phyloP scores from a whole-genome alignment of 2,113 vertebrate genomes.

The Setophaga kirtlandii region DNA sequence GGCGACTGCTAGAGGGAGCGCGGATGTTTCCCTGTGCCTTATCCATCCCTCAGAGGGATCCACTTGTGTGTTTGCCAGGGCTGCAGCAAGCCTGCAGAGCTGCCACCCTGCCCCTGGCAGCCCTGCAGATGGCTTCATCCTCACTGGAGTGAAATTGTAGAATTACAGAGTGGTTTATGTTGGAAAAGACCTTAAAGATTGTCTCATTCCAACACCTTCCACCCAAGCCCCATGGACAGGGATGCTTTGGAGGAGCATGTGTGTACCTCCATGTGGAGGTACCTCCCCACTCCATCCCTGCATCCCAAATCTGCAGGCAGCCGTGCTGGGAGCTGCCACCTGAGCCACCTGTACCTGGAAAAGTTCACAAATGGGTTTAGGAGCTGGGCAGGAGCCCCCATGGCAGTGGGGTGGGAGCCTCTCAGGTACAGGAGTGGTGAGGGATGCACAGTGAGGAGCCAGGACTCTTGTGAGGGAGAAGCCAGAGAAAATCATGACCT shows the following conservation, averaged over 20 bases:
- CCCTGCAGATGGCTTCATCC: background rate
- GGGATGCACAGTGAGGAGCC: background rate
- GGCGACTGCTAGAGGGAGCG: conserved; percentile 54
- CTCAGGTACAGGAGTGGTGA: background rate
- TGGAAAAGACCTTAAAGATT: background rate
- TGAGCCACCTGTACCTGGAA: fast-evolving
- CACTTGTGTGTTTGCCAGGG: background rate
- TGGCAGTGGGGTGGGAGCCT: background rate
- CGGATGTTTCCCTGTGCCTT: background rate
- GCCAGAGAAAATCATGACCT: background rate
- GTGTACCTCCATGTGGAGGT: no score
- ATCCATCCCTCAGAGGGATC: background rate
- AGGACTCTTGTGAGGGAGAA: background rate
- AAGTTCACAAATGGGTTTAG: background rate
- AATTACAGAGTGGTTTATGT: background rate
- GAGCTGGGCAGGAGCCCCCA: background rate
- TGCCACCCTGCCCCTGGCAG: background rate
- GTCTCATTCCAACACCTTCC: background rate
- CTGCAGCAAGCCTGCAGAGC: conserved; percentile 6
- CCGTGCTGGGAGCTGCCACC: background rate
- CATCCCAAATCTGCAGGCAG: background rate
- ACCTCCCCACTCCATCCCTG: background rate
- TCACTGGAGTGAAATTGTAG: fast-evolving
- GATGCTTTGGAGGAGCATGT: background rate
- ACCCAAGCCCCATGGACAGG: fast-evolving